Evolutionary conservation across 2,797 vertebrate species (phyloP).

Genomic region (Hyperoplus immaculatus): DNA sequence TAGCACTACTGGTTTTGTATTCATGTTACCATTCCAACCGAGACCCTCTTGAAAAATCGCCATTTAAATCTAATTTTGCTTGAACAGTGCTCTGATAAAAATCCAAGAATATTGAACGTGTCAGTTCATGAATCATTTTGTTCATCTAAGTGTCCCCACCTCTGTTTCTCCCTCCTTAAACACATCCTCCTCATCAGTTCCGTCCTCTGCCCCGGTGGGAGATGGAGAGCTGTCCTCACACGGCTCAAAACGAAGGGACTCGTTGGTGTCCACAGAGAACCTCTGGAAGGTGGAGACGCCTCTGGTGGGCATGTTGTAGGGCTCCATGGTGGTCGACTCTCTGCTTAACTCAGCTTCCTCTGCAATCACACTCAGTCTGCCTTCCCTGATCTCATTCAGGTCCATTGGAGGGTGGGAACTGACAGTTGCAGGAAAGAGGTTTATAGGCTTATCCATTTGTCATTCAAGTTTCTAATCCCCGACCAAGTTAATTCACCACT

Average conservation of each 20-base stretch:
- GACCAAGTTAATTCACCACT: neutral
- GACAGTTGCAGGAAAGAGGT: slow-evolving; percentile 20
- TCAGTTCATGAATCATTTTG: neutral
- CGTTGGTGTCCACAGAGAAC: slow-evolving; percentile 76
- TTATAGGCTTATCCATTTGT: neutral
- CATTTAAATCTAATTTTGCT: neutral
- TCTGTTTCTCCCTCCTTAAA: slow-evolving; percentile 63
- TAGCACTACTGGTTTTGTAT: neutral
- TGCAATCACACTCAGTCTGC: slow-evolving; percentile 83
- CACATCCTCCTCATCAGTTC: slow-evolving; percentile 66
- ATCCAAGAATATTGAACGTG: neutral
- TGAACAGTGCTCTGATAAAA: neutral
- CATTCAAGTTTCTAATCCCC: neutral
- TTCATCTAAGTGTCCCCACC: slow-evolving; percentile 44
- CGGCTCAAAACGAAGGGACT: slow-evolving; percentile 76
- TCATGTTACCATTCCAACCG: neutral
- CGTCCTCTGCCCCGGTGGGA: slow-evolving; percentile 60
- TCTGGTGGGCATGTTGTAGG: slow-evolving; percentile 28
- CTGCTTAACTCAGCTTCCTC: slow-evolving; percentile 79
- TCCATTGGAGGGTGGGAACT: slow-evolving; percentile 75
- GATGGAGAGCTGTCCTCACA: slow-evolving; percentile 67
- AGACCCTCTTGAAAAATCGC: neutral
- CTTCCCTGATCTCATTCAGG: slow-evolving; percentile 85
- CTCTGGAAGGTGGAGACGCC: slow-evolving; percentile 67
- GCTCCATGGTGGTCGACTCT: slow-evolving; percentile 53